Conservation (phyloP, 2,888 invertebrate genomes). For the Parascotia fuliginaria region DNA sequence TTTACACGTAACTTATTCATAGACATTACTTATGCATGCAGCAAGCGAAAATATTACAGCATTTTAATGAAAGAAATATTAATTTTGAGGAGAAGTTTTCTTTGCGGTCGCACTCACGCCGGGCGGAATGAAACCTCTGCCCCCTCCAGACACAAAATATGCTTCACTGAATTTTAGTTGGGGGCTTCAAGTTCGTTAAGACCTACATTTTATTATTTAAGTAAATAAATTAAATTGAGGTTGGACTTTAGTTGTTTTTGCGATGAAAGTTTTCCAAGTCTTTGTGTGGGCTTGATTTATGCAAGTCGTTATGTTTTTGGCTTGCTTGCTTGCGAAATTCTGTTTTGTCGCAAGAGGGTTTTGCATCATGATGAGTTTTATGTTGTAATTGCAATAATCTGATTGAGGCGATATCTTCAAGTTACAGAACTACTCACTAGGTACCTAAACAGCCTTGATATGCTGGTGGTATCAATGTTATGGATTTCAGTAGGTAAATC, state of each 20-base stretch:
- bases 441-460: no score
- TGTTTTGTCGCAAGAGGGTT: background rate
- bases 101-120: slow-evolving; percentile 69
- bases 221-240: slow-evolving; percentile 38
- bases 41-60: slow-evolving; percentile 86
- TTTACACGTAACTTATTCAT: slow-evolving; percentile 83
- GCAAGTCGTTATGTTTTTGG: background rate
- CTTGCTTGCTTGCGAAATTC: background rate
- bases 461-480: no score
- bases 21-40: slow-evolving; percentile 86
- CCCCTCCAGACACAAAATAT: slow-evolving; percentile 47
- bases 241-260: slow-evolving; percentile 5
- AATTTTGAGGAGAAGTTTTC: slow-evolving; percentile 84
- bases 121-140: slow-evolving; percentile 68
- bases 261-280: background rate
- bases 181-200: slow-evolving; percentile 43
- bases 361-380: no score
- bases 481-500: no score
- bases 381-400: no score
- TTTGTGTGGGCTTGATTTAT: background rate
- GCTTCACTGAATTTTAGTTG: slow-evolving; percentile 54
- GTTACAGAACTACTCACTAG: no score
- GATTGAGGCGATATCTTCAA: no score
- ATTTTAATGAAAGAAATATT: slow-evolving; percentile 87
- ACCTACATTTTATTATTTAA: slow-evolving; percentile 48